phyloP scores from a whole-genome alignment of 2,797 vertebrate genomes.

The Streptopelia turtur region DNA sequence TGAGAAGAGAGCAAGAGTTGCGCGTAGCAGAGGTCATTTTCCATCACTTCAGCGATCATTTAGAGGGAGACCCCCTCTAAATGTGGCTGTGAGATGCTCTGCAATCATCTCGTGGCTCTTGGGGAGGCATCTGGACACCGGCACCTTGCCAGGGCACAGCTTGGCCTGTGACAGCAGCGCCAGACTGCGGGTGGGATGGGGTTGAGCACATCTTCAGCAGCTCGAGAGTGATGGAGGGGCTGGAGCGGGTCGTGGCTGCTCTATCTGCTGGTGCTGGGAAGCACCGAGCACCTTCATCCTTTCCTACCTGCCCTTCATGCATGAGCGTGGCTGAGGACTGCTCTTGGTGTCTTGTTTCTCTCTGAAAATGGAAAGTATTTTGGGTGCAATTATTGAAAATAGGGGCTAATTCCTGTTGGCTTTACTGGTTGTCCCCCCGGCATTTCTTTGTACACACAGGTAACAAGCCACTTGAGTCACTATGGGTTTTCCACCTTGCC shows the following conservation, averaged over 20 bases:
- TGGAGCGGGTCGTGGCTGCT: not conserved
- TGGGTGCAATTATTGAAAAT: not conserved
- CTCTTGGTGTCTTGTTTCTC: not conserved
- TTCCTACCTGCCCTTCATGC: not conserved
- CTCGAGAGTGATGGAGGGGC: fast-evolving
- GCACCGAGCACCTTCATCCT: not conserved
- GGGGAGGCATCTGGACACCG: not conserved
- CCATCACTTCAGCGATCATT: not conserved
- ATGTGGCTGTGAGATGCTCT: not conserved
- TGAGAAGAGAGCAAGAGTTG: not conserved
- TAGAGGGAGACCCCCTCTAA: fast-evolving
- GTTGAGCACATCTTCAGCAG: not conserved
- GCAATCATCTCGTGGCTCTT: not conserved
- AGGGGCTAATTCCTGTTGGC: not conserved
- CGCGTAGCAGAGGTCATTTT: fast-evolving
- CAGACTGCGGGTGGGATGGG: not conserved
- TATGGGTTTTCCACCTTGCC: not conserved
- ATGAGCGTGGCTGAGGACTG: not conserved
- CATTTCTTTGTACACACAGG: not conserved
- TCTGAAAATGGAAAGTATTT: not conserved
- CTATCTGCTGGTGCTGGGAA: not conserved
- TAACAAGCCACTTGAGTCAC: not conserved
- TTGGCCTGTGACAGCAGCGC: not conserved
- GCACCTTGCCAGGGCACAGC: not conserved
- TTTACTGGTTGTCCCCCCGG: fast-evolving